Conservation (phyloP, 2,113 vertebrate species). For the Lepus americanus region DNA sequence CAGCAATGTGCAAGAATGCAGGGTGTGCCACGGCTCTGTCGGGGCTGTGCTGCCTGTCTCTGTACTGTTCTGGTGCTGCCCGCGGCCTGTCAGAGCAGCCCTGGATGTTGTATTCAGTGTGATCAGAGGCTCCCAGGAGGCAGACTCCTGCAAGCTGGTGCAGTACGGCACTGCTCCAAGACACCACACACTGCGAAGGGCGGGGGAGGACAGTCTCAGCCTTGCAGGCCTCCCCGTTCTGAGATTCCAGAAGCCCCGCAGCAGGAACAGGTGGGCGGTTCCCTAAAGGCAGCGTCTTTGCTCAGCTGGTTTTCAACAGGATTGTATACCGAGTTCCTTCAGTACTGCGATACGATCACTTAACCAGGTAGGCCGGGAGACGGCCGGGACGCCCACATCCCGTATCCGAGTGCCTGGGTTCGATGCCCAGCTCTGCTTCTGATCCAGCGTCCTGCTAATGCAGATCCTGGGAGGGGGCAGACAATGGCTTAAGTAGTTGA, state of each 20-base stretch:
- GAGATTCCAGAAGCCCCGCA: not conserved
- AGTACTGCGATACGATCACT: not conserved
- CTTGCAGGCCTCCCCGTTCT: not conserved
- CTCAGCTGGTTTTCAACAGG: not conserved
- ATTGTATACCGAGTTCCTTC: not conserved
- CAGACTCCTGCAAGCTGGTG: accelerated
- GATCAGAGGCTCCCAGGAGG: not conserved
- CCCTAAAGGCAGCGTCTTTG: not conserved
- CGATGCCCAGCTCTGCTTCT: no score
- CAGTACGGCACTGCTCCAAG: accelerated
- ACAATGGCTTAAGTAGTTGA: no score
- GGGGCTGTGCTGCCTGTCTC: not conserved
- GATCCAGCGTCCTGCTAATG: no score
- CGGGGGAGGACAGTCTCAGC: no score
- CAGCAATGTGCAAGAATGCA: not conserved
- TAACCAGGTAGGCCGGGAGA: no score
- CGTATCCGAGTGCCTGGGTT: no score
- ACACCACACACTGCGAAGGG: accelerated
- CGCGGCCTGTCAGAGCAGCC: not conserved
- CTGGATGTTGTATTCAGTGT: no score
- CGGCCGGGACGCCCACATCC: no score
- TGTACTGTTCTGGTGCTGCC: accelerated
- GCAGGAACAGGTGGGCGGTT: not conserved
- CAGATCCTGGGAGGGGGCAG: no score
- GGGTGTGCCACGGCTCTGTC: accelerated